A percentile compares a stretch with the other conserved stretches of the same genome.
These are phyloP conservation scores for Dascillus cervinus DNA, from an alignment of 2,888 invertebrate genomes.

Conservation along the genomic window DNA sequence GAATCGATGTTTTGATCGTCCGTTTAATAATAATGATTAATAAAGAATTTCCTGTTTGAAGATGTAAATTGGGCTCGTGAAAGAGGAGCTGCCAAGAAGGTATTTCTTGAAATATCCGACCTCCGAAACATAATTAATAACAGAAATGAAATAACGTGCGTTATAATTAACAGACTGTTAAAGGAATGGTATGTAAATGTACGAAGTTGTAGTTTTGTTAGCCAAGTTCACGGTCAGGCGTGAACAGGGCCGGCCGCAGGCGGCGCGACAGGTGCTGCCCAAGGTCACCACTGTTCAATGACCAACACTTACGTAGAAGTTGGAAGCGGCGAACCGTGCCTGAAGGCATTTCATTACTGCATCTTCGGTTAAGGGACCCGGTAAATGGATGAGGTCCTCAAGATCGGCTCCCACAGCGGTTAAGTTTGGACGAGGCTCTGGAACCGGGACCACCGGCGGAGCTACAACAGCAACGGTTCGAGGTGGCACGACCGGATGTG, in stretches of 20 bases:
- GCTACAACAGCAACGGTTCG: conserved; percentile 22
- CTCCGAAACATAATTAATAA: too few relatives aligned
- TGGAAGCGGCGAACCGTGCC: conserved; percentile 76
- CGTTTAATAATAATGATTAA: too few relatives aligned
- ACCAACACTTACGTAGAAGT: conserved; percentile 72
- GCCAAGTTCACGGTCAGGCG: conserved; percentile 33
- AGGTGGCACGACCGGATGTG: conserved; percentile 40
- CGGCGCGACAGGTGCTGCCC: conserved; percentile 23
- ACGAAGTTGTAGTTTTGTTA: conserved; percentile 24
- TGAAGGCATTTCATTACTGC: conserved; percentile 88
- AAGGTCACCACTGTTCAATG: conserved; percentile 35
- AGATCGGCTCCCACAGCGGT: conserved; percentile 46
- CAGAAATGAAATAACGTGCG: conserved; percentile 11
- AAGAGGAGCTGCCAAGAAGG: too few relatives aligned
- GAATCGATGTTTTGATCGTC: too few relatives aligned
- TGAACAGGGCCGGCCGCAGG: conserved; percentile 29
- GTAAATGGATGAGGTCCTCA: conserved; percentile 86
- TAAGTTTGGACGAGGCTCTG: conserved; percentile 17
- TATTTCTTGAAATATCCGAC: too few relatives aligned
- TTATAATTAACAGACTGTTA: conserved; percentile 20
- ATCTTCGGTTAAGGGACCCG: conserved; percentile 89
- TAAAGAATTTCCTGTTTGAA: too few relatives aligned
- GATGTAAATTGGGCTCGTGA: too few relatives aligned
- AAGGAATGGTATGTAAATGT: conserved; percentile 27
- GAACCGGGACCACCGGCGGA: conserved; percentile 21